Base-by-base conservation (phyloP, 2,797 vertebrate species). In the Acestrorhynchus altus region DNA sequence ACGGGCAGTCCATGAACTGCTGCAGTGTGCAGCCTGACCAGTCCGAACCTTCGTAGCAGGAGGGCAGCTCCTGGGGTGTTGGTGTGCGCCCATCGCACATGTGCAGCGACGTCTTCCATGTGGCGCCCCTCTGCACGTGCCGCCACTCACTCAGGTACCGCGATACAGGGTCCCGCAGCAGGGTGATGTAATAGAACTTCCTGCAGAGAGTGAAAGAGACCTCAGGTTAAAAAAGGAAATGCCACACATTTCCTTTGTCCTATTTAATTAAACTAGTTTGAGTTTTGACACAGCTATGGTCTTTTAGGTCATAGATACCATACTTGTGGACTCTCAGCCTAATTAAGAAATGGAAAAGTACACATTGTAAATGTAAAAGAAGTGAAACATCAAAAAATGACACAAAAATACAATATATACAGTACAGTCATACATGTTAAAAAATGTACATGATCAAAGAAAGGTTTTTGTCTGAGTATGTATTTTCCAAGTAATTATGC, bases 1-100 rank as follows among this genome's bases (percentile, higher is more conserved):
- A 99, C 0, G 98, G 98, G 88, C 98, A 99, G 80, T 97, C 98
- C 98, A 98, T 99, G 92, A 99, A 99, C 90, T 99, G 96, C 91
- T 96, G 96, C 86, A 99, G 94, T 0, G 96, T 98, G 91, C 97
- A 98, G 63, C 97, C 98, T 0, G 97, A 98, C 98, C 98, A 99
- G 85, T 99, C 98, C 0, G 94, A 95, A 86, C 98, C 98, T 86
- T 98, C 98, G 20, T 99, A 99, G 91, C 98, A 99, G 0, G 96
- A 91, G 0, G 98, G 98, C 85, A 99, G 92, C 92, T 99, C 98
- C 80, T 98, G 95, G 0, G 95, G 96, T 0, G 98, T 99, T 0
- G 97, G 98, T 0, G 97, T 98, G 42, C 98, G 95, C 56, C 97
- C 97, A 0, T 99, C 98, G 16, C 98, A 99, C 97, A 99, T 99